These are phyloP conservation scores for Aphaenogaster ashmeadi DNA, from an alignment of 1,140 invertebrate genomes.

Conservation along the genomic window DNA sequence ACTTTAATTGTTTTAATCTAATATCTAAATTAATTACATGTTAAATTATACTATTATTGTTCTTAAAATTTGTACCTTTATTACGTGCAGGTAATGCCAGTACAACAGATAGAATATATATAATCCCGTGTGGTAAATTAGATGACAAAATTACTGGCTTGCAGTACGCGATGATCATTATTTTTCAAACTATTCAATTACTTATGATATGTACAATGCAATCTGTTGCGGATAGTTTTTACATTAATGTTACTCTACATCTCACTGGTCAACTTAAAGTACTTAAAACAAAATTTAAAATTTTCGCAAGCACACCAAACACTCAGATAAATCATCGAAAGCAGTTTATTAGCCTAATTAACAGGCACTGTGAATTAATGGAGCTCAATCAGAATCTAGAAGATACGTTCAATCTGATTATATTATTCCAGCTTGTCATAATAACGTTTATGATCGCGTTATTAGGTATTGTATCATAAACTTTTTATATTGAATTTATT, in stretches of 20 bases:
- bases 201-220: neutral
- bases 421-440: conserved; percentile 46
- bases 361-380: conserved; percentile 41
- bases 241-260: conserved; percentile 51
- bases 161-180: neutral
- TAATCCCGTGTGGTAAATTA: conserved; percentile 24
- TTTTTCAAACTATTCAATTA: conserved; percentile 32
- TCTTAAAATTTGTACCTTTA: conserved; percentile 14
- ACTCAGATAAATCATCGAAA: conserved; percentile 11
- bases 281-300: conserved; percentile 29
- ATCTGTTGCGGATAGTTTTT: conserved; percentile 64
- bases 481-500: neutral
- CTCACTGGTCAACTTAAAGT: conserved; percentile 46
- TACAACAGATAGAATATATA: neutral
- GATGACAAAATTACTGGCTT: neutral
- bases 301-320: conserved; percentile 21
- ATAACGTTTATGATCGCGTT: conserved; percentile 34
- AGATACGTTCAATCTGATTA: conserved; percentile 39
- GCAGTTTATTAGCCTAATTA: conserved; percentile 32
- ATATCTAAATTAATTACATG: neutral
- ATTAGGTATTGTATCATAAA: conserved; percentile 60
- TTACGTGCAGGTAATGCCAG: neutral
- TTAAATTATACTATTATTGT: neutral
- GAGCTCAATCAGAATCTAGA: conserved; percentile 15
- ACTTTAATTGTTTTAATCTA: neutral